Evolutionary conservation across 2,113 vertebrate species (phyloP).

Genomic region (Sus scrofa): DNA sequence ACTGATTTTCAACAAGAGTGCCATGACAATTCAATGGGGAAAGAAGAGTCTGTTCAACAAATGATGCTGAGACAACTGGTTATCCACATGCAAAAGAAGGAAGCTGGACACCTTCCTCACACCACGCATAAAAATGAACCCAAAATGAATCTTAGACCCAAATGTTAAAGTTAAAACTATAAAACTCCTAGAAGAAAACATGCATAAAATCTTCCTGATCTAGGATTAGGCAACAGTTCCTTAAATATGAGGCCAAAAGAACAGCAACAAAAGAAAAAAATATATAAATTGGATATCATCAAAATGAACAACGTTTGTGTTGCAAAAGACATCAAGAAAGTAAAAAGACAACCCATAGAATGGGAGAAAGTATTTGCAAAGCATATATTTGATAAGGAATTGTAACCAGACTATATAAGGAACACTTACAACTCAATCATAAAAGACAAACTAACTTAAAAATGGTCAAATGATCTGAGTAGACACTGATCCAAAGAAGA

Average conservation of each 20-base stretch:
- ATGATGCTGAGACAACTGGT: neutral
- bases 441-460: neutral
- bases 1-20: neutral
- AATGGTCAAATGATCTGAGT: neutral
- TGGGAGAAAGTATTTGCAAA: neutral
- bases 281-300: neutral
- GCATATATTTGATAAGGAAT: neutral
- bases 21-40: neutral
- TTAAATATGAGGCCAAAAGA: neutral
- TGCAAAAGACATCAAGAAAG: neutral
- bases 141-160: neutral
- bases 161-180: neutral
- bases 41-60: neutral
- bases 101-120: neutral
- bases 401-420: neutral
- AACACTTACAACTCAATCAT: neutral
- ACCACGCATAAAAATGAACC: neutral
- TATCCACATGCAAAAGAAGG: neutral
- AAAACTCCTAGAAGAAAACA: conserved; percentile 11
- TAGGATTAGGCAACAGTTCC: neutral
- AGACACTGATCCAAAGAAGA: neutral
- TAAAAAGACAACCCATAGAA: neutral
- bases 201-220: neutral
- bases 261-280: neutral
- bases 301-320: neutral